Conservation (phyloP, 2,888 invertebrate genomes). For the Odontocerum albicorne region DNA sequence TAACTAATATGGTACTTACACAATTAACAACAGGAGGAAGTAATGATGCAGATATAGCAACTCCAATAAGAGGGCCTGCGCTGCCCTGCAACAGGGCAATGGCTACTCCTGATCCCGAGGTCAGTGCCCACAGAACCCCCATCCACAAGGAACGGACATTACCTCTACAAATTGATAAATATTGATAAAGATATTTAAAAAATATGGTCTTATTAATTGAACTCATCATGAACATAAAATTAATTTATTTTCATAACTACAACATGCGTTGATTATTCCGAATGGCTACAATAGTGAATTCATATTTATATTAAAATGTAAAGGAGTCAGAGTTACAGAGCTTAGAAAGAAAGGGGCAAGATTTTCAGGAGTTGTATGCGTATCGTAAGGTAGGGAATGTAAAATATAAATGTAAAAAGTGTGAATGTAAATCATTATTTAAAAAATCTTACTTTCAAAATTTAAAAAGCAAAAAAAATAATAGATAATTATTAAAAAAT, state of each 20-base stretch:
- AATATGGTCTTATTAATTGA: background rate
- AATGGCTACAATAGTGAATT: too few species aligned
- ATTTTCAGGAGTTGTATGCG: too few species aligned
- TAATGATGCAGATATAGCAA: constrained; percentile 86
- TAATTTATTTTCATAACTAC: too few species aligned
- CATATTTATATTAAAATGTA: too few species aligned
- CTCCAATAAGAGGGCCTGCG: constrained; percentile 82
- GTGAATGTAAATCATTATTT: too few species aligned
- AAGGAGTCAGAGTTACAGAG: too few species aligned
- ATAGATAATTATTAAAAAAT: background rate
- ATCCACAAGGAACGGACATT: constrained; percentile 74
- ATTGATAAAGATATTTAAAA: background rate
- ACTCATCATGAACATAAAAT: too few species aligned
- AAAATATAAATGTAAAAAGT: too few species aligned
- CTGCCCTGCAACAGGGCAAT: constrained; percentile 84
- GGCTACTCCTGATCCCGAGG: constrained; percentile 80
- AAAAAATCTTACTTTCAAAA: too few species aligned
- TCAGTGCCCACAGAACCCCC: constrained; percentile 74
- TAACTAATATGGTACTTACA: constrained; percentile 66
- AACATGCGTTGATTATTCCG: too few species aligned
- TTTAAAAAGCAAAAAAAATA: background rate
- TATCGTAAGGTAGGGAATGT: too few species aligned
- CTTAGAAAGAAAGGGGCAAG: too few species aligned
- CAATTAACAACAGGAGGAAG: constrained; percentile 86
- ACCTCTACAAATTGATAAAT: constrained; percentile 51